These are phyloP conservation scores for Heliornis fulica DNA, from an alignment of 2,113 vertebrate species.

Conservation along the genomic window DNA sequence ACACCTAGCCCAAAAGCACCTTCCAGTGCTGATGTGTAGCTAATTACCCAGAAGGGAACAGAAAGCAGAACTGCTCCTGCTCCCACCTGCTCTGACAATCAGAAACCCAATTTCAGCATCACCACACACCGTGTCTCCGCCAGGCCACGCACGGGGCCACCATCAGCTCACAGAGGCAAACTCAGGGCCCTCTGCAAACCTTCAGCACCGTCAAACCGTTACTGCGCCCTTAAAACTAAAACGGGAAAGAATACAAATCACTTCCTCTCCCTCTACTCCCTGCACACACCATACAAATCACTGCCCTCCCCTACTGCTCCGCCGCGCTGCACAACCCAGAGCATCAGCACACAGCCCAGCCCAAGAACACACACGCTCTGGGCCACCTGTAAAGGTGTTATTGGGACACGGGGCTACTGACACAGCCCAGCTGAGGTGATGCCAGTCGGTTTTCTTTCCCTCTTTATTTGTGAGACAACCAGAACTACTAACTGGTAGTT, in stretches of 20 bases:
- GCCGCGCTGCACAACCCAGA: not conserved
- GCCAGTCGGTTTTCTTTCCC: not conserved
- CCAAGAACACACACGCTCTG: accelerated
- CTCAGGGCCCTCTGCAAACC: not conserved
- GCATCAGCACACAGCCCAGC: too few species aligned
- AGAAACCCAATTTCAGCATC: not conserved
- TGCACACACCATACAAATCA: accelerated
- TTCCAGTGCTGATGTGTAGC: not conserved
- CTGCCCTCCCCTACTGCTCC: not conserved
- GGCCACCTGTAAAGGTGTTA: accelerated
- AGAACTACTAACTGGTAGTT: not conserved
- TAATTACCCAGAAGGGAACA: not conserved
- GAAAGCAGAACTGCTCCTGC: not conserved
- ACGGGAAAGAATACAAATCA: accelerated
- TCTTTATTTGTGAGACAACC: not conserved
- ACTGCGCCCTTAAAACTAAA: not conserved
- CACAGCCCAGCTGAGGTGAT: accelerated
- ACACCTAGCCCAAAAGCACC: accelerated
- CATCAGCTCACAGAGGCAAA: accelerated
- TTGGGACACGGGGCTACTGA: not conserved
- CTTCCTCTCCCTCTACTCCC: accelerated
- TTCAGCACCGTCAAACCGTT: accelerated
- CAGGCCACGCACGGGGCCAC: accelerated
- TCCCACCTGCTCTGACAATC: not conserved
- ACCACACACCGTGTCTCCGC: accelerated